Evolutionary conservation across 2,113 vertebrate species (phyloP), one percentile per base, ranked within the genome.

Genomic region (Dipodomys merriami): DNA sequence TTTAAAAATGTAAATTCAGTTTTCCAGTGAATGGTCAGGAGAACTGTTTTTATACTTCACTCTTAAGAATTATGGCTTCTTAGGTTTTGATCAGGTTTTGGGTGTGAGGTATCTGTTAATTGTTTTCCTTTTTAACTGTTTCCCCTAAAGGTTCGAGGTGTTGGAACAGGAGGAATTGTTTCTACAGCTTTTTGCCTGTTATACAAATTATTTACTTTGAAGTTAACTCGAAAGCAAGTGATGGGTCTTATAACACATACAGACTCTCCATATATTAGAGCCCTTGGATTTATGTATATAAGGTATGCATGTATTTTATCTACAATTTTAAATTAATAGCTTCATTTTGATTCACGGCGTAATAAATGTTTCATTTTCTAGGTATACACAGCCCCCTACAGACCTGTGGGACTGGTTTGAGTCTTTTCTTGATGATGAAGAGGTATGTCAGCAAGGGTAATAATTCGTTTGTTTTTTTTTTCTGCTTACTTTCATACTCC

Each of bases 221-320:
- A 99, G 97, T 98, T 99, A 97, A 99, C 99, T 69, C 99, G 99
- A 89, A 99, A 99, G 95, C 99, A 99, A 98, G 98, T 99, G 97
- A 99, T 99, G 99, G 99, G 99, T 96, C 98, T 99, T 80, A 99
- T 99, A 97, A 99, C 99, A 90, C 99, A 99, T 97, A 99, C 98
- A 94, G 99, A 99, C 97, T 99, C 99, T 86, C 99, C 99, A 10
- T 99, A 99, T 98, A 99, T 99, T 97, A 98, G 99, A 98, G 99
- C 99, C 79, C 99, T 99, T 96, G 99, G 99, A 98, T 99, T 99
- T 98, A 99, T 99, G 99, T 99, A 99, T 98, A 99, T 99, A 98
- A 98, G 99, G 99, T 99, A 97, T 95, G 97, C 57, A 6, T 83
- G 39, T 30, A 33, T 94, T 87, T 87, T 87, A 90, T 67, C 78